These are phyloP conservation scores for Eilema griseolum DNA, from an alignment of 2,888 invertebrate species.

Conservation along the genomic window DNA sequence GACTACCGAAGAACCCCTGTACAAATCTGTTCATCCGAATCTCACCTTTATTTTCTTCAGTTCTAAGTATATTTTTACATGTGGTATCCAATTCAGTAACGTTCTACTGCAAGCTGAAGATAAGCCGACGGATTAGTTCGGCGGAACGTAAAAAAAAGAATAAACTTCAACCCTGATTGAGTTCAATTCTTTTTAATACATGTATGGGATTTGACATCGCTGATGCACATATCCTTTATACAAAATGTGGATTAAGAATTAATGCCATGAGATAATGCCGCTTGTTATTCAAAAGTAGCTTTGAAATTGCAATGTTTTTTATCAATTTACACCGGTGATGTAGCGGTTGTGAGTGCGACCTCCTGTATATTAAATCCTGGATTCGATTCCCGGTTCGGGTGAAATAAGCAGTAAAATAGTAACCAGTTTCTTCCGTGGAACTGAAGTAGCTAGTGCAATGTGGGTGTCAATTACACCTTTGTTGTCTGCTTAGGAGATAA, in stretches of 20 bases:
- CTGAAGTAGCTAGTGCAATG: too few species aligned
- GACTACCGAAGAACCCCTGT: constrained; percentile 70
- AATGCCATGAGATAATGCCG: constrained; percentile 40
- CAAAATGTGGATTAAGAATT: constrained; percentile 38
- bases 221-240: constrained; percentile 34
- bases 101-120: constrained; percentile 77
- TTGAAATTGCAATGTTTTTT: constrained; percentile 9
- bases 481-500: too few species aligned
- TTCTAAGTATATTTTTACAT: constrained; percentile 46
- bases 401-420: background rate
- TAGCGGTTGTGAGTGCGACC: background rate
- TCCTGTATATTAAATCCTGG: too few species aligned
- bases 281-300: background rate
- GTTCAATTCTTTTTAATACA: constrained; percentile 63
- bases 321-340: background rate
- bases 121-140: constrained; percentile 81
- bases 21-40: constrained; percentile 47
- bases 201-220: constrained; percentile 49
- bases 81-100: constrained; percentile 53
- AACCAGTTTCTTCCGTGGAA: background rate
- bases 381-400: background rate
- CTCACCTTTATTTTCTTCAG: constrained; percentile 39
- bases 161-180: constrained; percentile 71
- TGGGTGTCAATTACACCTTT: too few species aligned
- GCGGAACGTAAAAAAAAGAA: constrained; percentile 72